phyloP scores from a whole-genome alignment of 2,113 vertebrate species.

The Eolophus roseicapilla region DNA sequence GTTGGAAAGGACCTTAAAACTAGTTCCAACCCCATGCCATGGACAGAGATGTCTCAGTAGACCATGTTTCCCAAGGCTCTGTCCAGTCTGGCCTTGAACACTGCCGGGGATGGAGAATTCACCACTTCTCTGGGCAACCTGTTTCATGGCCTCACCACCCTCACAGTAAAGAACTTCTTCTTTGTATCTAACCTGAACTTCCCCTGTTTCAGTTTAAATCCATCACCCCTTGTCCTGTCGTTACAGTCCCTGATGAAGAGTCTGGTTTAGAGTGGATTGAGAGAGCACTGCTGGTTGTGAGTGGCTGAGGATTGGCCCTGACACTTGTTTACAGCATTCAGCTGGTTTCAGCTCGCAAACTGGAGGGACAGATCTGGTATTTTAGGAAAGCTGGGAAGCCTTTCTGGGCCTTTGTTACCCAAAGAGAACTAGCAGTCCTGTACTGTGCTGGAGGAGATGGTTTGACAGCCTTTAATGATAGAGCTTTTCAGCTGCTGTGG shows the following conservation, averaged over 20 bases:
- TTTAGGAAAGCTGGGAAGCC: background rate
- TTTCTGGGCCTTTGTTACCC: background rate
- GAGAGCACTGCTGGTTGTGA: background rate
- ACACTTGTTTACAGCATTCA: background rate
- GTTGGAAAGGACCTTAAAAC: background rate
- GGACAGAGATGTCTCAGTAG: background rate
- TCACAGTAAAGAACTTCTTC: background rate
- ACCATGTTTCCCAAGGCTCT: background rate
- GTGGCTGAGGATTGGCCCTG: background rate
- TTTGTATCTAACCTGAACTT: background rate
- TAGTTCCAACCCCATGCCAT: background rate
- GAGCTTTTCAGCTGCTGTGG: background rate
- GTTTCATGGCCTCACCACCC: background rate
- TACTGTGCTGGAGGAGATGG: no score
- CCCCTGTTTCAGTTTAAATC: background rate
- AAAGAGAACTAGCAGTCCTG: background rate
- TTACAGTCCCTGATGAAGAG: background rate
- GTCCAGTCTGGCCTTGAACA: background rate
- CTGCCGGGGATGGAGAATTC: background rate
- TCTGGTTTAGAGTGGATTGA: background rate
- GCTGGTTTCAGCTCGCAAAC: background rate
- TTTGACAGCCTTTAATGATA: no score
- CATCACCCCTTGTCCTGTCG: background rate
- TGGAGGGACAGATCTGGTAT: background rate
- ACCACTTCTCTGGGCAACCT: background rate